Conservation (phyloP, 2,113 vertebrate genomes). For the Vidua chalybeata region DNA sequence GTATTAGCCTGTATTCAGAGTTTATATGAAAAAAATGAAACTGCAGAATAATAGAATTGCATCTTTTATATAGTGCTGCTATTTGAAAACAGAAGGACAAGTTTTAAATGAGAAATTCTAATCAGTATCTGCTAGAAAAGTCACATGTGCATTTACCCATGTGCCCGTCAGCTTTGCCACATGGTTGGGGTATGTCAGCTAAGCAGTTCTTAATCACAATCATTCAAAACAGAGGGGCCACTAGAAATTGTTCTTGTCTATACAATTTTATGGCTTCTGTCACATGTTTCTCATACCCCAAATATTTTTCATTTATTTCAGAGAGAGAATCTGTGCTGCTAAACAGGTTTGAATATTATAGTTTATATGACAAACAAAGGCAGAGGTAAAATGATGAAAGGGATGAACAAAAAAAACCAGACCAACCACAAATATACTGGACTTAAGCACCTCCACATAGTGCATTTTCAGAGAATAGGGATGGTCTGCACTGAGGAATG, state of each 20-base stretch:
- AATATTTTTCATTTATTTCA: neutral
- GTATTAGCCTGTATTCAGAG: constrained; percentile 32
- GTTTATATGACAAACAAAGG: neutral
- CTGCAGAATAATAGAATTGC: neutral
- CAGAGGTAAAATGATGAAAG: neutral
- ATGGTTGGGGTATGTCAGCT: neutral
- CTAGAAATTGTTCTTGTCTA: neutral
- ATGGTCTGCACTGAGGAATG: neutral
- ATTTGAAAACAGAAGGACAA: constrained; percentile 9
- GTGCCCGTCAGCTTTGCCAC: neutral
- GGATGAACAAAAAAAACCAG: neutral
- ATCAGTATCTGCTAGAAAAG: neutral
- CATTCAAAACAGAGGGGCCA: neutral
- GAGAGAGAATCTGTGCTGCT: neutral
- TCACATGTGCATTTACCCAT: neutral
- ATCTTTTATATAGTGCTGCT: constrained; percentile 17
- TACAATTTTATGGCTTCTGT: neutral
- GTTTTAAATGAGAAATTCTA: neutral
- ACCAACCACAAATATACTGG: neutral
- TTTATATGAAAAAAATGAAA: constrained; percentile 6
- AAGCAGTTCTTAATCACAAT: neutral
- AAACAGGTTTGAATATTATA: neutral
- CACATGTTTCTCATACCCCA: neutral
- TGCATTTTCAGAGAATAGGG: neutral
- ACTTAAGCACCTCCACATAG: neutral